Evolutionary conservation across 2,113 vertebrate genomes (phyloP), one percentile per base, ranked within the genome.

Genomic region (Sceloporus tristichus): DNA sequence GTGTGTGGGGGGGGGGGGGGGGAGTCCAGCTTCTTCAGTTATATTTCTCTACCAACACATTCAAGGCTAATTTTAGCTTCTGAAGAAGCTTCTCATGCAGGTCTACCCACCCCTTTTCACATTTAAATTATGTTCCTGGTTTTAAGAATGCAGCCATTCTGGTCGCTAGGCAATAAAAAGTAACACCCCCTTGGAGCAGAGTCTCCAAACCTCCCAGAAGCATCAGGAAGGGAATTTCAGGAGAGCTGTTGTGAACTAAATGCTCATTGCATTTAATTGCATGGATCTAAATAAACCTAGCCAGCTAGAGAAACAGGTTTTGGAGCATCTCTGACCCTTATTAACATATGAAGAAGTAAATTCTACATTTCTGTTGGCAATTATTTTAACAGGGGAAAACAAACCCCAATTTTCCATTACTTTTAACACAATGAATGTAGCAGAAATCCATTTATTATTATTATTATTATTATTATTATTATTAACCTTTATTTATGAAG

Each of bases 91-190:
- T 95, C 93, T 95, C 91, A 93, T 94, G 92, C 92, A 93, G 88
- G 94, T 94, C 94, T 95, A 88, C 94, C 95, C 95, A 94, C 92
- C 93, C 95, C 91, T 94, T 95, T 95, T 94, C 94, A 91, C 93
- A 93, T 95, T 94, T 96, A 94, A 95, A 92, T 95, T 92, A 92
- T 94, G 93, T 91, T 90, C 92, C 89, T 85, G 54, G 29, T 93
- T 95, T 92, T 87, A 82, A 93, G 93, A 89, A 91, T 94, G 95
- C 94, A 94, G 93, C 92, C 95, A 92, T 91, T 94, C 93, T 90
- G 93, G 94, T 93, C 94, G 90, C 95, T 95, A 91, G 90, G 95
- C 92, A 95, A 91, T 95, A 92, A 89, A 75, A 92, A 94, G 79
- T 42, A 70, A 78, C 77, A 79, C 85, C 77, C 86, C 92, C 93